A percentile compares a stretch with the other conserved stretches of the same genome.
phyloP scores from a whole-genome alignment of 2,797 vertebrate species.

The Lepidocolaptes lacrymiger region DNA sequence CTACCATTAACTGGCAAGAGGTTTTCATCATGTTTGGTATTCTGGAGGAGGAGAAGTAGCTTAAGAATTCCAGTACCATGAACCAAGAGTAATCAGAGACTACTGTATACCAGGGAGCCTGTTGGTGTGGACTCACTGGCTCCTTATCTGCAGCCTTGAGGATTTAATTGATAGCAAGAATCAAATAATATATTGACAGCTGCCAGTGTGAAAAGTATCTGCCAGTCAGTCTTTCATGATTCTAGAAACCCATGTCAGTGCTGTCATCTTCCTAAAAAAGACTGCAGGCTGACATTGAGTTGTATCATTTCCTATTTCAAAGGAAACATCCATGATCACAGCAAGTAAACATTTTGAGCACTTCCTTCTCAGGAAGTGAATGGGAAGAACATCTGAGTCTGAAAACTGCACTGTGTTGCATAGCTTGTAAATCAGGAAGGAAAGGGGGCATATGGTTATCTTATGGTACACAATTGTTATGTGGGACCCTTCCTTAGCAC shows the following conservation, averaged over 20 bases:
- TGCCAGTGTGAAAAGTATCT: not conserved
- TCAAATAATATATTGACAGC: not conserved
- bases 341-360: slow-evolving; percentile 57
- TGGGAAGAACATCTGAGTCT: slow-evolving; percentile 59
- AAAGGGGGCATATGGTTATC: slow-evolving; percentile 49
- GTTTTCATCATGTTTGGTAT: not conserved
- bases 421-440: slow-evolving; percentile 52
- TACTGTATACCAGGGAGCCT: accelerated
- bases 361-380: slow-evolving; percentile 63
- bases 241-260: not conserved
- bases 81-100: not conserved
- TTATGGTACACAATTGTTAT: slow-evolving; percentile 1
- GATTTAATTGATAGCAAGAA: not conserved
- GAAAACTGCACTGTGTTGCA: slow-evolving; percentile 4
- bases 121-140: not conserved
- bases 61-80: not conserved
- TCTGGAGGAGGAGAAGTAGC: not conserved
- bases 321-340: slow-evolving; percentile 31
- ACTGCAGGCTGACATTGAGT: not conserved
- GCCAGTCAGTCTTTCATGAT: not conserved
- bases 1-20: not conserved
- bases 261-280: not conserved
- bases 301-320: slow-evolving; percentile 45
- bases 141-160: not conserved
- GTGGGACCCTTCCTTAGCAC: not conserved